Evolutionary conservation across 2,888 invertebrate species (phyloP).

Genomic region (Liposcelis brunnea): DNA sequence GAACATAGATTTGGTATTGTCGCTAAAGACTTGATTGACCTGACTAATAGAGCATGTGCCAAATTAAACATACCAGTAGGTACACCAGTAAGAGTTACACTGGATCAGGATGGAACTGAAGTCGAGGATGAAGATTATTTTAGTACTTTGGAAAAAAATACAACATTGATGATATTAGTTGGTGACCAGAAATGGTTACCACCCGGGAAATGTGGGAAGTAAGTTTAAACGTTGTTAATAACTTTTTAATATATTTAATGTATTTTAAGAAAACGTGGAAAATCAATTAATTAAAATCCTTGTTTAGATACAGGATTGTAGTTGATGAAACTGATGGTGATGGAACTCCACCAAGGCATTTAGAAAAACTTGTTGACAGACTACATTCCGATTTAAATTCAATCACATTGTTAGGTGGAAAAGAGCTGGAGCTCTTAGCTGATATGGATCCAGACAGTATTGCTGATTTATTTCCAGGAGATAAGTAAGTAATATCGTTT

Average conservation of each 20-base stretch:
- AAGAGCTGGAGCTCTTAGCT: slow-evolving; percentile 65
- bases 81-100: slow-evolving; percentile 52
- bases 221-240: too few relatives aligned
- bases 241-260: background rate
- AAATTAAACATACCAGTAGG: slow-evolving; percentile 48
- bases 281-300: background rate
- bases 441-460: slow-evolving; percentile 83
- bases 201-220: slow-evolving; percentile 22
- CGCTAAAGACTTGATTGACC: slow-evolving; percentile 59
- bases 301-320: slow-evolving; percentile 12
- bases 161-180: slow-evolving; percentile 64
- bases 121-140: slow-evolving; percentile 93
- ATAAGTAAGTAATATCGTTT: slow-evolving; percentile 36
- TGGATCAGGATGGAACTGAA: slow-evolving; percentile 87
- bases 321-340: slow-evolving; percentile 31
- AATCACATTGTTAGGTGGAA: slow-evolving; percentile 66
- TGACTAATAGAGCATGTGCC: slow-evolving; percentile 51
- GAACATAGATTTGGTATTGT: slow-evolving; percentile 70
- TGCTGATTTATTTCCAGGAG: slow-evolving; percentile 54
- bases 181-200: slow-evolving; percentile 58
- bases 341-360: slow-evolving; percentile 7
- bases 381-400: slow-evolving; percentile 67
- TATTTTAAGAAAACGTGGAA: background rate
- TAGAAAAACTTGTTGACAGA: slow-evolving; percentile 43
- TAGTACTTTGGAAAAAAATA: slow-evolving; percentile 73